Evolutionary conservation across 2,797 vertebrate genomes (phyloP), one percentile per base, ranked within the genome.

Genomic region (Myripristis jacobus): DNA sequence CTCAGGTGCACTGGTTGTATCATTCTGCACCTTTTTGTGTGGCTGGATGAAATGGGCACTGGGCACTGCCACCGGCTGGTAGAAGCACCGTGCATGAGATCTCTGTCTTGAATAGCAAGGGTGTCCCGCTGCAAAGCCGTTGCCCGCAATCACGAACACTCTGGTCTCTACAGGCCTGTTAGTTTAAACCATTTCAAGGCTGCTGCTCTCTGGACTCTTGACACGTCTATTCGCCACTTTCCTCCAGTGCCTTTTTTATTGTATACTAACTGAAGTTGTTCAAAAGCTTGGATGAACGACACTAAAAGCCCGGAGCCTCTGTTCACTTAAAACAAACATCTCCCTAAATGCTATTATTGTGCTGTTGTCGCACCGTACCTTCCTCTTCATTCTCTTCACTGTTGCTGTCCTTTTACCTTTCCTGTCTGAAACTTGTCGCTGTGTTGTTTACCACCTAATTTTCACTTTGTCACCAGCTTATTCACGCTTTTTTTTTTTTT

Each of bases 11-110:
- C 55, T 3, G 62, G 73, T 68, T 73, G 77, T 75, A 50, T 79
- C 63, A 21, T 56, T 53, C n/a, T 61, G 66, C 70, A 64, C 55
- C 22, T 29, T 29, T 8, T 38, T 13, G 68, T 60, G 46, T 69
- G 29, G 29, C 31, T 73, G 43, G 29, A 7, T 60, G 67, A 80
- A 43, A 63, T 22, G 65, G 59, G 69, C 46, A 19, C 58, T 24
- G 4, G 59, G 69, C 46, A 19, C 58, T 24, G 4, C 25, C 29
- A 61, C 65, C 60, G 73, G 59, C 65, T 31, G 73, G 65, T 69
- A 13, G 27, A 63, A 58, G 70, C 71, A 52, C 75, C 71, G 47
- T 84, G 89, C 90, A 87, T 88, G 89, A 81, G 79, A 71, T 58
- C 68, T 31, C 13, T 72, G 82, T 65, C 52, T 2, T 31, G 60